Evolutionary conservation across 2,888 invertebrate genomes (phyloP), one percentile per base, ranked within the genome.

Genomic region (Hyalella azteca): DNA sequence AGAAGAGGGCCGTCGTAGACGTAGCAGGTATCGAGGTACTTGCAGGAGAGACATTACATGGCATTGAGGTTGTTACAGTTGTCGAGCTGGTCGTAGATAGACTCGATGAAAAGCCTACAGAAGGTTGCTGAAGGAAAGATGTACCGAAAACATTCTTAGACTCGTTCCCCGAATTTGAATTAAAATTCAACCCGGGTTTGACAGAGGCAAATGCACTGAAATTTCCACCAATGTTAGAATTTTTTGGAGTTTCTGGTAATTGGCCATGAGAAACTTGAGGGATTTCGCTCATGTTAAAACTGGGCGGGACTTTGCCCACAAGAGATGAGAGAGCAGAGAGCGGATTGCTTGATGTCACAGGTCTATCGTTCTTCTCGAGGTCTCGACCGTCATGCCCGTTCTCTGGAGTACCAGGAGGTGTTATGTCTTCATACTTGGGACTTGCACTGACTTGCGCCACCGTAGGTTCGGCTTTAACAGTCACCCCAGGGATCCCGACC

Each of bases 361-460:
- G 75, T 32, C 26, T 45, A 59, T 9, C 59, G 19, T 75, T 22
- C 15, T 29, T 7, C 26, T 75, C 45, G 15, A 29, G 45, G 13
- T 5, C 40, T 26, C 36, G 29, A 40, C 29, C 41, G 45, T 77
- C 80, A n/a, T 49, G 48, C 19, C 76, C 75, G n/a, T 54, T 78
- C n/a, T 79, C 78, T 66, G 85, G 84, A n/a, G 84, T 84, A 15
- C 83, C 83, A 11, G 85, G 85, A 22, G 85, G 85, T n/a, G 83
- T 84, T 13, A 85, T 79, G 77, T 85, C 84, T 60, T 85, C 85
- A 59, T 84, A 79, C 49, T 81, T 77, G 40, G 77, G 76, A 75
- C 13, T 36, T 36, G 36, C 66, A 66, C 13, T 54, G n/a, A n/a
- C n/a, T n/a, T n/a, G n/a, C n/a, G n/a, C n/a, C n/a, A n/a, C n/a